Evolutionary conservation across 2,888 invertebrate genomes (phyloP), one percentile per base, ranked within the genome.

Genomic region (Abrostola tripartita): DNA sequence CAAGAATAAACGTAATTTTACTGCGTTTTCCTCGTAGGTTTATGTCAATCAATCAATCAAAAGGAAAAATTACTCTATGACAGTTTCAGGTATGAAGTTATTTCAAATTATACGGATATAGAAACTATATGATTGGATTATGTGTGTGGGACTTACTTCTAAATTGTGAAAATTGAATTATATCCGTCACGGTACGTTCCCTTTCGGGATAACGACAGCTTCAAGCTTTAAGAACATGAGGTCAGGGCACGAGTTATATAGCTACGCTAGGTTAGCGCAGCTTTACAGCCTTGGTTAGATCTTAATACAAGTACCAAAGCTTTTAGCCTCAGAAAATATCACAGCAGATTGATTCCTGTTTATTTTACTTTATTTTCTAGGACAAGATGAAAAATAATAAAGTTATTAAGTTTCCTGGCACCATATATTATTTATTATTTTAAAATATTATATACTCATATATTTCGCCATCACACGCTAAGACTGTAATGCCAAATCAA

Each of bases 21-120:
- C 52, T 59, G 41, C 42, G 14, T 63, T 77, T 52, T 38, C 60
- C 44, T 63, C 14, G 7, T 42, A 53, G 37, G 36, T 71, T 64
- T 49, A 66, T 37, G 47, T 52, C 63, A 65, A 71, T 74, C 71
- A 69, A 76, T 69, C 68, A 76, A 74, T 71, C 63, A 71, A 56
- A 62, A 38, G 51, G 52, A 52, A 63, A 65, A 54, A 64, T 57
- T 54, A 52, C 51, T 49, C 38, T 52, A 36, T 5, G 61, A 53
- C 61, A 72, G 66, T 68, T 69, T 51, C 49, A 53, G 52, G 8
- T 59, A 61, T 57, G n/a, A 61, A 57, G 37, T 61, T 51, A 68
- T 61, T 66, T 62, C 49, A 50, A 64, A 55, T 52, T 53, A 56
- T 55, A 55, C 41, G 52, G 35, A 37, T 52, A 36, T 59, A 51